Conservation (phyloP, 2,113 vertebrate genomes). For the Thomomys bottae region DNA sequence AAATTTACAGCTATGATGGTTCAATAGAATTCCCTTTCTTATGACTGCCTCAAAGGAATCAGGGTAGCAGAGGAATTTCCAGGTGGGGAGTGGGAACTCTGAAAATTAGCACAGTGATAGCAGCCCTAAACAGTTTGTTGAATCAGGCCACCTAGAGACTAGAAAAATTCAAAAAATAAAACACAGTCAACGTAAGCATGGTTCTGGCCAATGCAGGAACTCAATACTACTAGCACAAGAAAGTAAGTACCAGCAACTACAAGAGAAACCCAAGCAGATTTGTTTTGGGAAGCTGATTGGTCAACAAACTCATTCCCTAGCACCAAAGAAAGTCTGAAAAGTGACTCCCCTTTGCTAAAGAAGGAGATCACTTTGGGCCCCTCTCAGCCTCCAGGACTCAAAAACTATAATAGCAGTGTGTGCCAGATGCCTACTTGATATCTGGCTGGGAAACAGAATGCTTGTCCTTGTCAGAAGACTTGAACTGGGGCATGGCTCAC, state of each 20-base stretch:
- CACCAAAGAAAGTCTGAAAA: background rate
- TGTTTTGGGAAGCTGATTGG: background rate
- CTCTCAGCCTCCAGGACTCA: background rate
- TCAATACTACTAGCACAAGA: background rate
- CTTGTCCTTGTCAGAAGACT: fast-evolving
- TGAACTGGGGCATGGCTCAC: background rate
- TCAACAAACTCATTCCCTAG: background rate
- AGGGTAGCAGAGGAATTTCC: no score
- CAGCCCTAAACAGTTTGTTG: background rate
- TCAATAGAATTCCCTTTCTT: background rate
- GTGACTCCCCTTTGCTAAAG: background rate
- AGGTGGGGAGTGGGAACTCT: background rate
- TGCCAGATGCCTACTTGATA: background rate
- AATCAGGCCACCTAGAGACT: background rate
- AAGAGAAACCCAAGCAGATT: background rate
- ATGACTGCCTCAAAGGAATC: background rate
- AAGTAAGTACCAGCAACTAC: background rate
- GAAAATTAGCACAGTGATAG: background rate
- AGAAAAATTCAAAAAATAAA: background rate
- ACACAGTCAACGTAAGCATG: background rate
- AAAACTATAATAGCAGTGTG: background rate
- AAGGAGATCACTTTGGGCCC: background rate
- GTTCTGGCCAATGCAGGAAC: background rate
- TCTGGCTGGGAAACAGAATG: background rate
- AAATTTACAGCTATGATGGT: background rate